Percentiles rank a stretch among this genome's conserved stretches.
Evolutionary conservation across 2,113 vertebrate species (phyloP).

Genomic region (Heloderma charlesbogerti): DNA sequence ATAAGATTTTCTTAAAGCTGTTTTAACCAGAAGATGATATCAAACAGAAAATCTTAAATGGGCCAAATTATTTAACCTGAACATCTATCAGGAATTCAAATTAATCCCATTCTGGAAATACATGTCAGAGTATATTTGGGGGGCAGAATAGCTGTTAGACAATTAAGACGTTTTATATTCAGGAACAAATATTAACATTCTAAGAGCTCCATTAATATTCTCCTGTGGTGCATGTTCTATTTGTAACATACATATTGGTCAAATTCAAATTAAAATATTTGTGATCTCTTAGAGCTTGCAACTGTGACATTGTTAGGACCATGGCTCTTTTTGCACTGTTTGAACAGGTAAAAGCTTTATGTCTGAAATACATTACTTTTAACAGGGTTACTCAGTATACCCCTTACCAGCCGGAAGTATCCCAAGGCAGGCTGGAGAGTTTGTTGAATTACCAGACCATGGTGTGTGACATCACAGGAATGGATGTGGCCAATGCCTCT

Average conservation of each 20-base stretch:
- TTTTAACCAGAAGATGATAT: not conserved
- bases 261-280: not conserved
- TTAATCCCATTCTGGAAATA: not conserved
- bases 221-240: not conserved
- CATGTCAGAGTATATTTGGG: not conserved
- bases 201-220: not conserved
- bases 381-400: slow-evolving; percentile 97
- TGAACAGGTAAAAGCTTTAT: not conserved
- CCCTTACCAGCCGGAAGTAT: slow-evolving; percentile 96
- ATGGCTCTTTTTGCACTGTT: not conserved
- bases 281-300: not conserved
- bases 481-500: slow-evolving; percentile 94
- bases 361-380: slow-evolving; percentile 23
- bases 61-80: not conserved
- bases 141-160: not conserved
- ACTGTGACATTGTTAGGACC: not conserved
- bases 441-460: slow-evolving; percentile 98
- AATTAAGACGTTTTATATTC: not conserved
- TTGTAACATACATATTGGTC: not conserved
- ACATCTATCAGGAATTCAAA: not conserved
- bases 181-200: not conserved
- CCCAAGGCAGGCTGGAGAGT: slow-evolving; percentile 95
- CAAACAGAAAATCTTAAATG: not conserved
- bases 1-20: not conserved
- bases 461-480: slow-evolving; percentile 95